A percentile compares a stretch with the other conserved stretches of the same genome.
These are phyloP conservation scores for Cirrhinus molitorella DNA, from an alignment of 2,797 vertebrate species.

Conservation along the genomic window DNA sequence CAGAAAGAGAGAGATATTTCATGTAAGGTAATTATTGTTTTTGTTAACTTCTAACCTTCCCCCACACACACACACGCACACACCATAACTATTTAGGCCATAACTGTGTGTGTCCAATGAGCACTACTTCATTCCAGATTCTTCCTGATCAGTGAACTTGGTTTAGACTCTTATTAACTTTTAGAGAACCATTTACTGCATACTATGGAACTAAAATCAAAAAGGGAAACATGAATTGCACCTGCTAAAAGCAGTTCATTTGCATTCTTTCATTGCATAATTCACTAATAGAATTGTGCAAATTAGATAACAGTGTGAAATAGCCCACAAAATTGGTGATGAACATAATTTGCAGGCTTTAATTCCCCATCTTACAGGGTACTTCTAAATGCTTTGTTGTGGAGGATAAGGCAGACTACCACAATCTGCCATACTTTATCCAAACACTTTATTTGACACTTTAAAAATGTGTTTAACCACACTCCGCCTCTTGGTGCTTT, in stretches of 20 bases:
- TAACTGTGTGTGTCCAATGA: background rate
- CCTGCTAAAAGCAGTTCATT: background rate
- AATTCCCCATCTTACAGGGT: slow-evolving; percentile 5
- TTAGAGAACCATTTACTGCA: slow-evolving; percentile 2
- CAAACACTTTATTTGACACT: background rate
- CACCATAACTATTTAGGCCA: background rate
- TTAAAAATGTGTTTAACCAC: background rate
- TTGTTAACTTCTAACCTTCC: background rate
- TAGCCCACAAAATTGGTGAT: background rate
- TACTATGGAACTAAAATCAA: background rate
- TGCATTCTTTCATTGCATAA: background rate
- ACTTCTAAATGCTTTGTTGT: background rate
- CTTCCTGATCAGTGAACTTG: background rate
- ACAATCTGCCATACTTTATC: slow-evolving; percentile 18
- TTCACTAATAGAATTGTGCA: background rate
- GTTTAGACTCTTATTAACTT: slow-evolving; percentile 24
- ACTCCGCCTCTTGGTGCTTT: background rate
- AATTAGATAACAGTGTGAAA: background rate
- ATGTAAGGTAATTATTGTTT: background rate
- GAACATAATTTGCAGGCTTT: background rate
- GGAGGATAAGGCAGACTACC: background rate
- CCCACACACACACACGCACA: no score
- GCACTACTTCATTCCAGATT: slow-evolving; percentile 14
- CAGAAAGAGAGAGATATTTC: background rate
- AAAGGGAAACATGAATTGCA: background rate